Percentiles rank a stretch among this genome's conserved stretches.
phyloP scores from a whole-genome alignment of 2,797 vertebrate species.

The Microcaecilia unicolor region DNA sequence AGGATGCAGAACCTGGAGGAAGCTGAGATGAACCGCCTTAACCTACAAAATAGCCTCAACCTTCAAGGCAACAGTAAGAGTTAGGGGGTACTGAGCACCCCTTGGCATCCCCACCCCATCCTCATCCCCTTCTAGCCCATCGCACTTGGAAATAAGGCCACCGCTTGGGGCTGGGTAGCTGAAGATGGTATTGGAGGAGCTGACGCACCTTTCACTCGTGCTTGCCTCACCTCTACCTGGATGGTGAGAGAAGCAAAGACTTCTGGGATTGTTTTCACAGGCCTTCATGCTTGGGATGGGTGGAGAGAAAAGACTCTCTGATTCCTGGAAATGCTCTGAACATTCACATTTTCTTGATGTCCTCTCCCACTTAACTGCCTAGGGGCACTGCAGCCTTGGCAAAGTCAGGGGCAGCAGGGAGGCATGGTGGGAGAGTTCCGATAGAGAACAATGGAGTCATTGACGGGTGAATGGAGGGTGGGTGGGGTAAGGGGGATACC shows the following conservation, averaged over 20 bases:
- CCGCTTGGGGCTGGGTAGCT: conserved; percentile 4
- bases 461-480: too few species aligned
- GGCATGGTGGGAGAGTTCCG: too few species aligned
- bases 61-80: conserved; percentile 38
- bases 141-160: too few species aligned
- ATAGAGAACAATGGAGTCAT: too few species aligned
- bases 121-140: not conserved
- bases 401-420: too few species aligned
- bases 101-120: not conserved
- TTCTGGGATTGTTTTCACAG: not conserved
- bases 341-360: too few species aligned
- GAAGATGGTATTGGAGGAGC: conserved; percentile 9
- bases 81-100: conserved; percentile 20
- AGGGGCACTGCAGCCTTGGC: too few species aligned
- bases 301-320: too few species aligned
- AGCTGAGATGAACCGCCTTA: conserved; percentile 68
- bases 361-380: too few species aligned
- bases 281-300: not conserved
- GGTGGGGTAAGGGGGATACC: too few species aligned
- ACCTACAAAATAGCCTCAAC: conserved; percentile 61
- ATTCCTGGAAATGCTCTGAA: too few species aligned
- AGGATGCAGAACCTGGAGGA: conserved; percentile 73
- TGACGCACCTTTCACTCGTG: conserved; percentile 1
- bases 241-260: not conserved
- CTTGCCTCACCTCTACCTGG: conserved; percentile 9